phyloP scores from a whole-genome alignment of 1,140 invertebrate genomes.

The Drosophila sp. region DNA sequence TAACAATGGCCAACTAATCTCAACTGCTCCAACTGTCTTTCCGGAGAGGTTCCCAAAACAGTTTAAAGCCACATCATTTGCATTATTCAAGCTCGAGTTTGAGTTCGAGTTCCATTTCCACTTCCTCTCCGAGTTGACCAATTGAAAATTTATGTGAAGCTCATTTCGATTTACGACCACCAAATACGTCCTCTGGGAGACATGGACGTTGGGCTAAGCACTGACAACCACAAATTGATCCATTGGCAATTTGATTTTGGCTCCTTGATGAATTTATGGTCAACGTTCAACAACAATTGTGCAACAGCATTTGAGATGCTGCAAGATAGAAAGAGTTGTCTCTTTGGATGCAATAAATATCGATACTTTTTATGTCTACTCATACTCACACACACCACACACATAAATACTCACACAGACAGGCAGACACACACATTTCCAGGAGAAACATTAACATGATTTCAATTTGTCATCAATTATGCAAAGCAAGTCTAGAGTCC shows the following conservation, averaged over 20 bases:
- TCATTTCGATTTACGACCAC: conserved; percentile 79
- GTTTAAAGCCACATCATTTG: conserved; percentile 23
- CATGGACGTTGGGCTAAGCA: conserved; percentile 55
- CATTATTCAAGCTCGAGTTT: conserved; percentile 3
- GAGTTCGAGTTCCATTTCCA: conserved; percentile 11
- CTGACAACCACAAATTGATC: conserved; percentile 76
- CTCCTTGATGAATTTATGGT: conserved; percentile 72
- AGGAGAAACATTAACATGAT: conserved; percentile 71
- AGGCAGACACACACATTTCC: not conserved
- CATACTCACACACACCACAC: not conserved
- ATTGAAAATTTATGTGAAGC: conserved; percentile 79
- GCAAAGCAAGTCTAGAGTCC: conserved; percentile 73
- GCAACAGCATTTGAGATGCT: conserved; percentile 23
- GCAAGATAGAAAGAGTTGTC: conserved; percentile 23
- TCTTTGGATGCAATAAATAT: conserved; percentile 35
- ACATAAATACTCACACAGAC: not conserved
- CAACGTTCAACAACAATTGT: conserved; percentile 21
- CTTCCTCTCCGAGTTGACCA: conserved; percentile 47
- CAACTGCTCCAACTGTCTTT: not conserved
- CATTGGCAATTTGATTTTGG: conserved; percentile 77
- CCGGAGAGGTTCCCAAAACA: not conserved
- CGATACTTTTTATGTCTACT: conserved; percentile 29
- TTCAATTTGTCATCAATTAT: conserved; percentile 84
- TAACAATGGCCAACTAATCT: not conserved
- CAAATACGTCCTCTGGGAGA: conserved; percentile 62